Conservation (phyloP, 2,888 invertebrate genomes). For the Drosophila anceps region DNA sequence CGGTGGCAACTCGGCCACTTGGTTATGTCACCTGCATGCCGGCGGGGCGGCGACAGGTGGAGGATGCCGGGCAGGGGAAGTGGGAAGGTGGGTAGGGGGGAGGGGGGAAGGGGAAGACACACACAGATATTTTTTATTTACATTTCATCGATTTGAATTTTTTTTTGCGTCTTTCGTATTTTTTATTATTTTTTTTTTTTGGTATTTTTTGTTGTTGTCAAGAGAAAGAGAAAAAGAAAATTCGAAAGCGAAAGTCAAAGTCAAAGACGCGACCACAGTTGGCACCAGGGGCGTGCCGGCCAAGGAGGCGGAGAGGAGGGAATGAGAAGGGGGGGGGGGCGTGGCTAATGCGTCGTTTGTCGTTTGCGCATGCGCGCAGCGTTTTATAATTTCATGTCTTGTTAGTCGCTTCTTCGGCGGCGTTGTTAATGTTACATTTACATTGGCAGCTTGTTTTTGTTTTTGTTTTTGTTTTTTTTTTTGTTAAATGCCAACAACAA, state of each 20-base stretch:
- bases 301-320: neutral
- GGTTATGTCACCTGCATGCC: conserved; percentile 71
- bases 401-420: conserved; percentile 36
- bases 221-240: conserved; percentile 70
- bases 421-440: conserved; percentile 35
- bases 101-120: neutral
- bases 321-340: neutral
- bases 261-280: conserved; percentile 65
- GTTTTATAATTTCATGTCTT: conserved; percentile 74
- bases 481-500: conserved; percentile 16
- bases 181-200: conserved; percentile 24
- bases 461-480: neutral
- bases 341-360: conserved; percentile 28
- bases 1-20: conserved; percentile 70
- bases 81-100: neutral
- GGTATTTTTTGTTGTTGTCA: conserved; percentile 6
- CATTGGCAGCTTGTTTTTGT: conserved; percentile 27
- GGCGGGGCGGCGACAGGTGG: neutral
- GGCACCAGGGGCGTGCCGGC: conserved; percentile 18
- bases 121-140: conserved; percentile 52
- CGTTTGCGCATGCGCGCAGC: conserved; percentile 56
- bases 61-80: neutral
- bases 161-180: conserved; percentile 39
- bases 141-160: conserved; percentile 73
- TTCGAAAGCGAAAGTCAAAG: conserved; percentile 82